Base-by-base conservation (phyloP, 2,113 vertebrate genomes). In the Xenotilapia flavipinnis region DNA sequence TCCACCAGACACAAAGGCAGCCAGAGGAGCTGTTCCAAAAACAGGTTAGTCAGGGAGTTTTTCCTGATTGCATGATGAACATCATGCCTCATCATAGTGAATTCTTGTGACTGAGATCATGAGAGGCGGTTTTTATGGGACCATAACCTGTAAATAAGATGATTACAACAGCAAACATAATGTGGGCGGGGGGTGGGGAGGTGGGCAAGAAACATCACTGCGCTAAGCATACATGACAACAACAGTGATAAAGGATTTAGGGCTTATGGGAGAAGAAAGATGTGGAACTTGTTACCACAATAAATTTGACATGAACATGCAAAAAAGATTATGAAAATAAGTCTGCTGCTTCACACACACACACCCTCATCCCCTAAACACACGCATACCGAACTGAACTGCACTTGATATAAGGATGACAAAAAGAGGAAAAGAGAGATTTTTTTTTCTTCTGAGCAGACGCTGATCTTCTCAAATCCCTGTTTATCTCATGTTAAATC, bases 391-490 rank as follows among this genome's bases (percentile, higher is more conserved):
- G 11, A 49, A 77, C 60, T 85, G 38, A 56, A 40, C 49, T 26
- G 62, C 82, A 77, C 84, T 86, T 80, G 83, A 93, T 90, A 82
- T 14, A 54, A 79, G 80, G 65, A 93, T 83, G 86, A 93, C 79
- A 92, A 88, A 89, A 90, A 87, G 75, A 65, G 80, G 65, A 62
- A 42, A 26, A 56, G 45, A 84, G 42, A 80, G 14, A 80, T 83
- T 86, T 92, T 90, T 85, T 85, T 26, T 65, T 19, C 26, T 40
- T 88, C 89, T 84, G 90, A 95, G 92, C 92, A 95, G 91, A 95
- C 75, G 92, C 87, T 96, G 94, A 96, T 96, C 96, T 96, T 91
- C 85, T 79, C 65, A 95, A 96, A 96, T 96, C 96, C 96, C 88
- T 80, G 90, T 94, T 94, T 95, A 96, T 96, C 95, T 95, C 95